A percentile compares a stretch with the other conserved stretches of the same genome.
Conservation (phyloP, 2,113 vertebrate genomes). For the Megaleporinus macrocephalus region DNA sequence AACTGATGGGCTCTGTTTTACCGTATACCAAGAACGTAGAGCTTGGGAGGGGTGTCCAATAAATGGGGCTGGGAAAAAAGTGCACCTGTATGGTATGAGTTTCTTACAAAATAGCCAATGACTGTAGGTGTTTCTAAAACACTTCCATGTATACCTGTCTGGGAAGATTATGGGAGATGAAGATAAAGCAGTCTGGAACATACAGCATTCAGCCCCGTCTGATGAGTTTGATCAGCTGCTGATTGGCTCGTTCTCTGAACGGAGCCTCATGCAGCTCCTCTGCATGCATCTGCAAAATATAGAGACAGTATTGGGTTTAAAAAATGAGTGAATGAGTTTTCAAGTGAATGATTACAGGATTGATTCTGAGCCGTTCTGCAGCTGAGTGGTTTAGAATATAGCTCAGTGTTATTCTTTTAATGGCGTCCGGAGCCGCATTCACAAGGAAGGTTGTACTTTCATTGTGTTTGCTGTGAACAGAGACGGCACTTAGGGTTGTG, state of each 20-base stretch:
- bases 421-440: neutral
- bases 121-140: neutral
- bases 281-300: neutral
- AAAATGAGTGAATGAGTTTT: neutral
- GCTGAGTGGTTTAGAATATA: neutral
- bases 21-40: too few relatives aligned
- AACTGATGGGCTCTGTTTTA: too few relatives aligned
- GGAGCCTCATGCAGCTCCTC: neutral
- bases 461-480: neutral
- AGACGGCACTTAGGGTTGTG: too few relatives aligned
- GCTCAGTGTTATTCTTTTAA: neutral
- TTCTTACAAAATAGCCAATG: too few relatives aligned
- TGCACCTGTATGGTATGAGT: too few relatives aligned
- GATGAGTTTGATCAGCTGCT: neutral
- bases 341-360: neutral
- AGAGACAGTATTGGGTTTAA: neutral
- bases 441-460: too few relatives aligned
- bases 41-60: too few relatives aligned
- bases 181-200: neutral
- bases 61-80: too few relatives aligned
- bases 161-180: neutral
- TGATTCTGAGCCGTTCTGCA: neutral
- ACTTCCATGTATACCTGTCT: neutral
- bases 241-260: constrained; percentile 28
- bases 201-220: neutral